Evolutionary conservation across 2,888 invertebrate species (phyloP).

Genomic region (Meiosimyza platycephala): DNA sequence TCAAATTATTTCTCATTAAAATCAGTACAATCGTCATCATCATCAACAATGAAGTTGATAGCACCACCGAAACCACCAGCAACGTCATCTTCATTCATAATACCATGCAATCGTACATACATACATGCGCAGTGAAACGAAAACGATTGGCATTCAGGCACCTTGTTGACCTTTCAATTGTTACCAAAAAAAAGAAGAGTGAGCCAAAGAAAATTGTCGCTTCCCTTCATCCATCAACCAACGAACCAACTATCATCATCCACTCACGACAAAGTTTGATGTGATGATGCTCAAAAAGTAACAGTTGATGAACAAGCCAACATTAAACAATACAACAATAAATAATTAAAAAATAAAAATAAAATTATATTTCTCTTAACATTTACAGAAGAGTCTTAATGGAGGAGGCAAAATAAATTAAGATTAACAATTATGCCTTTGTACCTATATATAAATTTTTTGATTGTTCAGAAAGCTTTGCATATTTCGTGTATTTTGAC

Average conservation of each 20-base stretch:
- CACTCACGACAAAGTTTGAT: background rate
- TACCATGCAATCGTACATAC: background rate
- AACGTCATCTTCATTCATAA: background rate
- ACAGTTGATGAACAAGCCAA: background rate
- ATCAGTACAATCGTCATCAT: background rate
- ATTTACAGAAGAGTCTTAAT: conserved; percentile 3
- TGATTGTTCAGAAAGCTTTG: background rate
- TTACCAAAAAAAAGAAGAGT: background rate
- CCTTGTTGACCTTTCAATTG: conserved; percentile 25
- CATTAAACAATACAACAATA: conserved; percentile 26
- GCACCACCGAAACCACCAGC: background rate
- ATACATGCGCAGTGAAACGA: background rate
- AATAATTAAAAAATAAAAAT: conserved; percentile 5
- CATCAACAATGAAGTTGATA: background rate
- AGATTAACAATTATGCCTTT: background rate
- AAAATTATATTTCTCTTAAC: conserved; percentile 13
- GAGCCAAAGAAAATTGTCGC: conserved; percentile 14
- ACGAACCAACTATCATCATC: background rate
- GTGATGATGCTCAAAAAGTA: background rate
- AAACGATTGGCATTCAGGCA: conserved; percentile 27
- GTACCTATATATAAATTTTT: background rate
- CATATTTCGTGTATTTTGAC: conserved; percentile 7
- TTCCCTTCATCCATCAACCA: background rate
- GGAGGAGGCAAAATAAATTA: background rate
- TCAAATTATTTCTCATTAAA: conserved; percentile 1